Conservation (phyloP, 2,888 invertebrate species). For the Allolobophora icterica region DNA sequence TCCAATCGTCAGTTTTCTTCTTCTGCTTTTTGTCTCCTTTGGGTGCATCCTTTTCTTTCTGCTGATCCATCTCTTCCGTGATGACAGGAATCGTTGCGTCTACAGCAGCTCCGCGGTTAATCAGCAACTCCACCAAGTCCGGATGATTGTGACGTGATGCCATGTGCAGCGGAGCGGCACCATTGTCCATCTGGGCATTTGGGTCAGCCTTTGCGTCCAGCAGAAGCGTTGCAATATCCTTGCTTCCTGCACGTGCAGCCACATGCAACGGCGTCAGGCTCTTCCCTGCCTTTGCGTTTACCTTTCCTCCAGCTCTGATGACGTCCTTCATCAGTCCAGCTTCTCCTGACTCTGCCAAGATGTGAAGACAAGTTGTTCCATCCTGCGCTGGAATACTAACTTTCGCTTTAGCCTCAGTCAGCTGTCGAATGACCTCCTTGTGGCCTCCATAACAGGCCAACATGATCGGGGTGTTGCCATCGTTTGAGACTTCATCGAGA, state of each 20-base stretch:
- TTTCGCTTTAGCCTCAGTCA: slow-evolving; percentile 38
- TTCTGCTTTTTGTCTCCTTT: background rate
- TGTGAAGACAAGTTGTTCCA: slow-evolving; percentile 42
- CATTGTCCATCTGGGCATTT: slow-evolving; percentile 30
- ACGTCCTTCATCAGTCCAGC: slow-evolving; percentile 31
- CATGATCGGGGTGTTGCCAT: slow-evolving; percentile 41
- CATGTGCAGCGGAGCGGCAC: slow-evolving; percentile 33
- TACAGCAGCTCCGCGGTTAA: slow-evolving; percentile 14
- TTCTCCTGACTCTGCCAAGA: slow-evolving; percentile 41
- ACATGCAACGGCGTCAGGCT: slow-evolving; percentile 40
- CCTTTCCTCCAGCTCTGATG: slow-evolving; percentile 36
- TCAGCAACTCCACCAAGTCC: background rate
- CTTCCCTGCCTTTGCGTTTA: slow-evolving; percentile 29
- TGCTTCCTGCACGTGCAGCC: slow-evolving; percentile 24
- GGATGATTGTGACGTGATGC: slow-evolving; percentile 27
- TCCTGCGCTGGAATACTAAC: slow-evolving; percentile 33
- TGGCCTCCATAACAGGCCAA: slow-evolving; percentile 42
- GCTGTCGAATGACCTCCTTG: slow-evolving; percentile 36
- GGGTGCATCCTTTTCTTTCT: slow-evolving; percentile 12
- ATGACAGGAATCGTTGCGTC: background rate
- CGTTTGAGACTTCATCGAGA: slow-evolving; percentile 25
- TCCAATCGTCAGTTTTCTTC: slow-evolving; percentile 35
- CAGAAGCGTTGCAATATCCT: slow-evolving; percentile 19
- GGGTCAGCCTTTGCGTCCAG: slow-evolving; percentile 33
- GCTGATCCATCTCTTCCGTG: background rate